Evolutionary conservation across 2,888 invertebrate species (phyloP), one percentile per base, ranked within the genome.

Genomic region (Petrolisthes manimaculis): DNA sequence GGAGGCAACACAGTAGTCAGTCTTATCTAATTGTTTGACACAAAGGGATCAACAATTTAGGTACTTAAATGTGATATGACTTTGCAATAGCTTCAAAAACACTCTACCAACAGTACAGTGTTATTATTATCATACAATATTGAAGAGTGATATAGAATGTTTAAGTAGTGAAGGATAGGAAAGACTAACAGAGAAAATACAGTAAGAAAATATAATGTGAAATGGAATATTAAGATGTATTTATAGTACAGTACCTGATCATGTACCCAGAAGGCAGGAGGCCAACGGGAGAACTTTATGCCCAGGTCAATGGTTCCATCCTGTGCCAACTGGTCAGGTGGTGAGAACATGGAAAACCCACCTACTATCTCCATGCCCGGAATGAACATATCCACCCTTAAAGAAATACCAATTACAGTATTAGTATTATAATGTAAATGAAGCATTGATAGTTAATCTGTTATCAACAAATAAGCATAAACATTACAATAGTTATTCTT

Each of bases 331-430:
- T 92, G 91, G 24, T 91, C 83, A 4, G 94, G 93, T 82, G 93
- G 92, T 4, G 93, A 93, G 83, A 92, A 93, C 92, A 94, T 93
- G 6, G 93, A 93, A 91, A 92, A 94, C 3, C 94, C 94, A 51
- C 93, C 93, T 18, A 94, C 93, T 79, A 92, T 92, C 8, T 92
- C 92, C 21, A 93, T 90, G 51, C 92, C 92, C 14, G 93, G 93
- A 37, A 93, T 93, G 91, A 92, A 92, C 88, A 93, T 92, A 91
- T 94, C 94, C n/a, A 94, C 92, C 94, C 94, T 94, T 37, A 37
- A 37, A 37, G 37, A 37, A 2, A 37, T 37, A 37, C 37, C 37
- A 37, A 37, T 1, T 37, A 37, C 37, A 37, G 37, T 37, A 37
- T 37, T 37, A 37, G 2, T 37, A 37, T 37, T 37, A 37, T 37